Evolutionary conservation across 2,113 vertebrate genomes (phyloP).

Genomic region (Daphoenositta chrysoptera): DNA sequence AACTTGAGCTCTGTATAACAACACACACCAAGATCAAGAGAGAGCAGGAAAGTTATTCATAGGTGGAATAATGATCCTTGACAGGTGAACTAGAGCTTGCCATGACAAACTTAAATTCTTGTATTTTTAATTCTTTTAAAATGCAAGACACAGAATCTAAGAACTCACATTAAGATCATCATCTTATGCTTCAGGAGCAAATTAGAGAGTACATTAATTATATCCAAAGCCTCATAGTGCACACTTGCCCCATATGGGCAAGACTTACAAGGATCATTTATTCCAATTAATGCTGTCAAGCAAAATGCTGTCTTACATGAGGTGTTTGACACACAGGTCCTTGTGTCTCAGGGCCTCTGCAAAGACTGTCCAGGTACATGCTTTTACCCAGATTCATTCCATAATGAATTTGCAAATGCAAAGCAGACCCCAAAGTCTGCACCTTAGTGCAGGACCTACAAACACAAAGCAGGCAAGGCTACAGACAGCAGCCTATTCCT

Average conservation of each 20-base stretch:
- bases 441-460: background rate
- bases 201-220: background rate
- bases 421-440: background rate
- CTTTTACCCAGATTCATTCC: background rate
- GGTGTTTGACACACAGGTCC: background rate
- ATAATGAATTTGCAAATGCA: background rate
- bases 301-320: background rate
- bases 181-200: background rate
- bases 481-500: background rate
- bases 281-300: background rate
- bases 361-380: background rate
- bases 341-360: background rate
- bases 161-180: background rate
- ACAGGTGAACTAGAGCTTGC: background rate
- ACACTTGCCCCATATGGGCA: background rate
- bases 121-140: background rate
- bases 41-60: background rate
- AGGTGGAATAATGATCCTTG: background rate
- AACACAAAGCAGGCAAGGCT: rapidly evolving
- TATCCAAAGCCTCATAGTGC: background rate
- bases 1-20: background rate
- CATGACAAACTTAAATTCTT: background rate
- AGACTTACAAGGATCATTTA: background rate
- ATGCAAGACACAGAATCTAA: background rate
- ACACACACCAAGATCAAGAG: background rate